These are phyloP conservation scores for Tiaroga cobitis DNA, from an alignment of 2,797 vertebrate species.

Conservation along the genomic window DNA sequence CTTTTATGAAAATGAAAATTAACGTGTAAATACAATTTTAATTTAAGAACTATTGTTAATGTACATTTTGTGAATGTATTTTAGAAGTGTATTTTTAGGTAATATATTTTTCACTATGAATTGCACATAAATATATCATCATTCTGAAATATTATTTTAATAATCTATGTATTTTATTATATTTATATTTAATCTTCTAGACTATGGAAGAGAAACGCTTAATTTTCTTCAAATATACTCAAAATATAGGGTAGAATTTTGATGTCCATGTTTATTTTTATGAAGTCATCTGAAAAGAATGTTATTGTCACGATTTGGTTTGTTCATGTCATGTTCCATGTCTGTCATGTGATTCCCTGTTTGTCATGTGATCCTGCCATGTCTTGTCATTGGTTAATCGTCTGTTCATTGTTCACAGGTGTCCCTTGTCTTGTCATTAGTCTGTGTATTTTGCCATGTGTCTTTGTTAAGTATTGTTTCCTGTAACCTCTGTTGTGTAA, in stretches of 20 bases:
- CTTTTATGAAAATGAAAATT: no score
- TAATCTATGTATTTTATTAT: background rate
- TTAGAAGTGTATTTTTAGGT: no score
- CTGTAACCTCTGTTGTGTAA: no score
- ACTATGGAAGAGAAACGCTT: background rate
- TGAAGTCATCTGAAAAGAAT: background rate
- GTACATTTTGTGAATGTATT: background rate
- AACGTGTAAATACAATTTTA: background rate
- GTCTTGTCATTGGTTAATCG: no score
- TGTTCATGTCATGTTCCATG: no score
- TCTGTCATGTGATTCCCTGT: no score
- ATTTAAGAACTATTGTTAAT: background rate
- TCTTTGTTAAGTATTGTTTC: no score
- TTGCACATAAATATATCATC: background rate
- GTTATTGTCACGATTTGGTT: no score
- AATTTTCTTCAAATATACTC: background rate
- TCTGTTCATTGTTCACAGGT: no score
- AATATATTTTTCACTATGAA: background rate
- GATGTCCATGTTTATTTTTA: background rate
- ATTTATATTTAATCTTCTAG: background rate
- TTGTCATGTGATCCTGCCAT: no score
- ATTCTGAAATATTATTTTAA: background rate
- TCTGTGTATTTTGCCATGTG: no score
- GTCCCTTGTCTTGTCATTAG: no score
- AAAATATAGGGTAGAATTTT: background rate